Percentiles rank a stretch among this genome's conserved stretches.
These are phyloP conservation scores for Melanotaenia nigrans DNA, from an alignment of 2,797 vertebrate genomes.

Conservation along the genomic window DNA sequence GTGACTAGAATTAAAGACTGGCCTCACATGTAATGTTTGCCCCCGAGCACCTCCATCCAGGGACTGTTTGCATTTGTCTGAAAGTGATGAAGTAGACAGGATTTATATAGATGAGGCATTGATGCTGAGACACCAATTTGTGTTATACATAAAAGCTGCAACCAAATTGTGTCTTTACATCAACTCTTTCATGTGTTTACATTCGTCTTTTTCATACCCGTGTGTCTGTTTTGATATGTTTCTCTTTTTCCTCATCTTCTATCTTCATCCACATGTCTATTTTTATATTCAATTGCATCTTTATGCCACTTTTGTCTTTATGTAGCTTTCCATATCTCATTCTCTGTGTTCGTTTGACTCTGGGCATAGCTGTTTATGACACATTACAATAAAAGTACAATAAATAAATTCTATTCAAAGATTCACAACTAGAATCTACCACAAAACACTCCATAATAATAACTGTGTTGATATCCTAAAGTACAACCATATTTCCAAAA, in stretches of 20 bases:
- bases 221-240: neutral
- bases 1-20: constrained; percentile 66
- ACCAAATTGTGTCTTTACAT: neutral
- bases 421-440: no score
- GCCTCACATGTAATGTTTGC: constrained; percentile 24
- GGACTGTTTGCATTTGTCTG: neutral
- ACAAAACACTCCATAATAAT: neutral
- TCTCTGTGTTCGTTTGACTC: neutral
- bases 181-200: neutral
- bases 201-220: neutral
- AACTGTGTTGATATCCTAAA: neutral
- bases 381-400: neutral
- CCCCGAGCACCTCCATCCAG: neutral
- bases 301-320: neutral
- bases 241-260: neutral
- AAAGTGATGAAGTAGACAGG: neutral
- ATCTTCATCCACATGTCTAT: neutral
- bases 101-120: no score
- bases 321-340: neutral
- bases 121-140: no score
- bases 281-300: neutral
- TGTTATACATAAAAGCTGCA: constrained; percentile 1
- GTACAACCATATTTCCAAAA: neutral
- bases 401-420: neutral
- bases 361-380: neutral